A percentile compares a stretch with the other conserved stretches of the same genome.
Conservation (phyloP, 1,140 invertebrate species). For the Oedothorax gibbosus region DNA sequence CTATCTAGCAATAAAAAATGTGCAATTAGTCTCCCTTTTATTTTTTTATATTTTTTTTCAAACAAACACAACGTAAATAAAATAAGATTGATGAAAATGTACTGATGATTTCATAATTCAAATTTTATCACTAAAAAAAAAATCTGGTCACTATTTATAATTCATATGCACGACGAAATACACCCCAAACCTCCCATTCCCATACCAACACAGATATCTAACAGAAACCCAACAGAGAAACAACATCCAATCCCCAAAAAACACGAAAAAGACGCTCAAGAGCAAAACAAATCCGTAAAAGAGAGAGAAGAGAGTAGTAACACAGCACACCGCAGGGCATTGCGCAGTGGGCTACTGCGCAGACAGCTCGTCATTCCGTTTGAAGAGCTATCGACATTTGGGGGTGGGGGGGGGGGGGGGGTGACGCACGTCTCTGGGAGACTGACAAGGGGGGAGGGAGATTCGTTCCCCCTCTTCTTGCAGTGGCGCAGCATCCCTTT, state of each 20-base stretch:
- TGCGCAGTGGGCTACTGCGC: slow-evolving; percentile 44
- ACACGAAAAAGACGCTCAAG: not conserved
- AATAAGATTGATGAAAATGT: too few species aligned
- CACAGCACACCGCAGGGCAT: slow-evolving; percentile 38
- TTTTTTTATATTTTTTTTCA: too few species aligned
- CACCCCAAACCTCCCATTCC: not conserved
- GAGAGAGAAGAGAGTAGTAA: slow-evolving; percentile 15
- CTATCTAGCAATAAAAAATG: too few species aligned
- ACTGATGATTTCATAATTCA: too few species aligned
- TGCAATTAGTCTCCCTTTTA: too few species aligned
- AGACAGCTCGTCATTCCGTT: slow-evolving; percentile 46
- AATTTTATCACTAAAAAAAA: too few species aligned
- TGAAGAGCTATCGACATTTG: slow-evolving; percentile 56
- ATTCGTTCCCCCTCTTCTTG: not conserved
- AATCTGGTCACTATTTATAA: too few species aligned
- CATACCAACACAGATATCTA: not conserved
- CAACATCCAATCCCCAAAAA: not conserved
- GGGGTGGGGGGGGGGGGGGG: not conserved
- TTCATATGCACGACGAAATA: not conserved
- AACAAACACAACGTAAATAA: too few species aligned
- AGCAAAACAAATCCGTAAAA: slow-evolving; percentile 9
- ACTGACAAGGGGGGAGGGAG: slow-evolving; percentile 47
- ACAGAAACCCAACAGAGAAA: not conserved
- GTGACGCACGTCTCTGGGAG: slow-evolving; percentile 53
- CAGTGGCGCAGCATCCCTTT: slow-evolving; percentile 21